Evolutionary conservation across 2,113 vertebrate genomes (phyloP).

Genomic region (Megaceryle torquata): DNA sequence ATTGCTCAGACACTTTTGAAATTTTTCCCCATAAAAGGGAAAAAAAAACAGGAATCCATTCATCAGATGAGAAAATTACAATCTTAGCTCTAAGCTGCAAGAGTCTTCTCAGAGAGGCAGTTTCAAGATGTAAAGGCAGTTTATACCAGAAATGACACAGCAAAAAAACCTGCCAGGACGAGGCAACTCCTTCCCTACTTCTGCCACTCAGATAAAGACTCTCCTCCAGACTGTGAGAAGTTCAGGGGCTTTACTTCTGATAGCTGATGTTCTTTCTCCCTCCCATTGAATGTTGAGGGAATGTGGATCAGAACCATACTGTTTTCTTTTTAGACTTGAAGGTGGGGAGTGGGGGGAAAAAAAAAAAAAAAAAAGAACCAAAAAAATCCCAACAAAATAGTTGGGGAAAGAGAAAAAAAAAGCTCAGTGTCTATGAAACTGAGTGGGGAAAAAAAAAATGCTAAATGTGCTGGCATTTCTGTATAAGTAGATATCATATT

Average conservation of each 20-base stretch:
- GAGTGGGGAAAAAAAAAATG: background rate
- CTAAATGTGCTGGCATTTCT: background rate
- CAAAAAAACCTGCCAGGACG: background rate
- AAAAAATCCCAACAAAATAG: no score
- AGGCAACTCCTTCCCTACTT: background rate
- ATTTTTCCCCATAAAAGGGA: conserved; percentile 31
- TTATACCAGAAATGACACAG: conserved; percentile 24
- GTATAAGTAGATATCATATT: background rate
- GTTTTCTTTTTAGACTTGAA: background rate
- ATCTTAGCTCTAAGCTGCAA: background rate
- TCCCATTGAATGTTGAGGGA: background rate
- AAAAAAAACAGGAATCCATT: conserved; percentile 10
- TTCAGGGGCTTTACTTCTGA: background rate
- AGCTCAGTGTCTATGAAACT: background rate
- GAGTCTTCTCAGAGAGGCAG: background rate
- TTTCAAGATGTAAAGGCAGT: background rate
- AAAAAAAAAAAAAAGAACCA: no score
- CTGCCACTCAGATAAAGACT: background rate
- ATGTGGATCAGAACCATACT: background rate
- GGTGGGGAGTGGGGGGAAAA: no score
- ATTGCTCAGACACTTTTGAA: conserved; percentile 34
- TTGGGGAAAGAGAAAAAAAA: background rate
- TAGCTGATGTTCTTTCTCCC: background rate
- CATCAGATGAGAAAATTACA: conserved; percentile 38
- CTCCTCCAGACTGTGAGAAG: background rate